Evolutionary conservation across 1,140 invertebrate species (phyloP), one percentile per base, ranked within the genome.

Genomic region (Pseudobourletiella spinata): DNA sequence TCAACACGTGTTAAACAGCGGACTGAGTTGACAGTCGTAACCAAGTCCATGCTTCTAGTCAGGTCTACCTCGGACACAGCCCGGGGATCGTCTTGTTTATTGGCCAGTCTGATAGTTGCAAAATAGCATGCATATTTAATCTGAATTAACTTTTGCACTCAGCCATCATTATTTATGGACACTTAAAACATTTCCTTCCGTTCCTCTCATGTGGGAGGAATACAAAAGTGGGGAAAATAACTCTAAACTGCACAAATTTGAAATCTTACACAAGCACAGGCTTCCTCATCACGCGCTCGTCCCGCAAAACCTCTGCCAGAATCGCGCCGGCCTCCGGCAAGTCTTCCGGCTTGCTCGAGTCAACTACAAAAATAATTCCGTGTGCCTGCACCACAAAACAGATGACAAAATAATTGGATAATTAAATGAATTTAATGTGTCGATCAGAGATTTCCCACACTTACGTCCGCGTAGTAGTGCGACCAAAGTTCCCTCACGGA

Each of bases 401-500:
- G n/a, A n/a, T n/a, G n/a, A n/a, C n/a, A n/a, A n/a, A n/a, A n/a
- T n/a, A n/a, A n/a, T n/a, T n/a, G n/a, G n/a, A n/a, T n/a, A n/a
- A n/a, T n/a, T n/a, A n/a, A n/a, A n/a, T n/a, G n/a, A n/a, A n/a
- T n/a, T n/a, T n/a, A n/a, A n/a, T n/a, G n/a, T n/a, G n/a, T n/a
- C n/a, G n/a, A n/a, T n/a, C n/a, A n/a, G n/a, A n/a, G n/a, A n/a
- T n/a, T n/a, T n/a, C n/a, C n/a, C n/a, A n/a, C n/a, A 25, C 51
- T 25, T 63, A 63, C 61, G 32, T 63, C 61, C 25, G 61, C 42
- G 24, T 63, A 63, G 32, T 63, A 63, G 29, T 63, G 61, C 42
- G 32, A 22, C 61, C 61, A 63, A 22, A 63, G 54, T 44, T 63
- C 61, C 39, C 54, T 50, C 22, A 63, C 55, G 20, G 61, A 63